A percentile compares a stretch with the other conserved stretches of the same genome.
Conservation (phyloP, 2,888 invertebrate genomes). For the Drosophila leonis region DNA sequence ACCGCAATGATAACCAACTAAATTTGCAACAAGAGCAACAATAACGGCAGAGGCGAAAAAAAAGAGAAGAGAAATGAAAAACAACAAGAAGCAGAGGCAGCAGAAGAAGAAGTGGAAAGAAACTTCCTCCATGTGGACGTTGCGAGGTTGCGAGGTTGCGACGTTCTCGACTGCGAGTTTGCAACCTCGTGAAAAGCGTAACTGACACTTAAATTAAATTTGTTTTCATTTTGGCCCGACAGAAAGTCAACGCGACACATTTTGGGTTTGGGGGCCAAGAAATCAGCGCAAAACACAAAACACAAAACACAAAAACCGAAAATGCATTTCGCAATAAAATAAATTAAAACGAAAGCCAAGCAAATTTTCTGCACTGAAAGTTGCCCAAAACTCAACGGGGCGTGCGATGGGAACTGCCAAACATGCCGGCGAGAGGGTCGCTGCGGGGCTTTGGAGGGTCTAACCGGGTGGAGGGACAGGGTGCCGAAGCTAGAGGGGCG, state of each 20-base stretch:
- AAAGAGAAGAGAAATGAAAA: not conserved
- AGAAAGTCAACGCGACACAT: slow-evolving; percentile 73
- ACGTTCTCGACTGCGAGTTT: slow-evolving; percentile 18
- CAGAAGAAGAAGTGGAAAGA: slow-evolving; percentile 13
- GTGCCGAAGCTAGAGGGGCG: not conserved
- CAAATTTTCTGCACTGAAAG: slow-evolving; percentile 63
- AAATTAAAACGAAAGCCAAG: slow-evolving; percentile 75
- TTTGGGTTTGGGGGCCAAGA: slow-evolving; percentile 59
- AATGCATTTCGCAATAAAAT: slow-evolving; percentile 73
- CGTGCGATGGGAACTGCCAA: slow-evolving; percentile 51
- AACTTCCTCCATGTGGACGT: slow-evolving; percentile 40
- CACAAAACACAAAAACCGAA: slow-evolving; percentile 42
- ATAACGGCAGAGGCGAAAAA: slow-evolving; percentile 37
- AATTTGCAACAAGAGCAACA: slow-evolving; percentile 51
- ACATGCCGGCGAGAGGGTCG: slow-evolving; percentile 10
- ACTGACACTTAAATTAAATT: slow-evolving; percentile 78
- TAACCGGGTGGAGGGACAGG: not conserved
- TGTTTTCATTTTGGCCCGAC: slow-evolving; percentile 66
- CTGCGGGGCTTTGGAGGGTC: not conserved
- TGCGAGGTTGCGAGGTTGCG: slow-evolving; percentile 6
- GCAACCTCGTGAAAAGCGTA: slow-evolving; percentile 69
- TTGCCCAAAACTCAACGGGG: slow-evolving; percentile 62
- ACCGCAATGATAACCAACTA: slow-evolving; percentile 66
- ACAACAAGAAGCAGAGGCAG: not conserved
- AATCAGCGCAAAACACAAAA: slow-evolving; percentile 54